phyloP scores from a whole-genome alignment of 2,888 invertebrate genomes.

The Gasteruption jaculator region DNA sequence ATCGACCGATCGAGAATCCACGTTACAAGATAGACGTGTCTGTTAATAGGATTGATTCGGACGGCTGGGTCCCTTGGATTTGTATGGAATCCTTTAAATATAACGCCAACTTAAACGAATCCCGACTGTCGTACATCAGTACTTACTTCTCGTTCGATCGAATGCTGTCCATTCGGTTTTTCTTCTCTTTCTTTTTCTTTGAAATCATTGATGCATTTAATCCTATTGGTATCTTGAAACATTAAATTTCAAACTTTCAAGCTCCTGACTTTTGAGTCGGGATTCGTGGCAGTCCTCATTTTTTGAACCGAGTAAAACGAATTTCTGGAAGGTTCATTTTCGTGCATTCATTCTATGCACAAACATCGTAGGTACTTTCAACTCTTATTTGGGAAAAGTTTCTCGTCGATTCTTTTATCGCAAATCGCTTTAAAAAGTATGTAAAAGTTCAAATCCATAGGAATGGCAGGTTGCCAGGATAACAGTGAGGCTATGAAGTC shows the following conservation, averaged over 20 bases:
- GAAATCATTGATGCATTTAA: conserved; percentile 25
- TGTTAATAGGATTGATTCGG: conserved; percentile 43
- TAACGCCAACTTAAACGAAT: conserved; percentile 33
- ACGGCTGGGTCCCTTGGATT: conserved; percentile 32
- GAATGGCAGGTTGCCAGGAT: conserved; percentile 42
- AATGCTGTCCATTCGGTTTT: conserved; percentile 27
- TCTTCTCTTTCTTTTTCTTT: conserved; percentile 12
- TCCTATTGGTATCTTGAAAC: conserved; percentile 29
- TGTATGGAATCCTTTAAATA: conserved; percentile 32
- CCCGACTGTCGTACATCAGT: conserved; percentile 32
- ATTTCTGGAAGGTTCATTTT: too few species aligned
- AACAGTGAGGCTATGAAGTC: conserved; percentile 43
- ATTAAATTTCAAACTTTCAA: too few species aligned
- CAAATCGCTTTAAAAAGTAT: too few species aligned
- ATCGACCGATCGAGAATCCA: conserved; percentile 36
- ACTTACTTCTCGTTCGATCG: conserved; percentile 26
- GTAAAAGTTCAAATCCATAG: too few species aligned
- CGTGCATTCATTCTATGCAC: too few species aligned
- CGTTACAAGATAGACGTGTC: conserved; percentile 34
- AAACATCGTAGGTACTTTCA: too few species aligned
- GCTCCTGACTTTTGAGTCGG: conserved; percentile 5
- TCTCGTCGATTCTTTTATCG: too few species aligned
- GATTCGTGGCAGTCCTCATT: conserved; percentile 1
- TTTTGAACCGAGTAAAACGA: too few species aligned
- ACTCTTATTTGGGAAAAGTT: too few species aligned